Percentiles rank a stretch among this genome's conserved stretches.
Conservation (phyloP, 2,888 invertebrate genomes). For the Lasioglossum pauxillum region DNA sequence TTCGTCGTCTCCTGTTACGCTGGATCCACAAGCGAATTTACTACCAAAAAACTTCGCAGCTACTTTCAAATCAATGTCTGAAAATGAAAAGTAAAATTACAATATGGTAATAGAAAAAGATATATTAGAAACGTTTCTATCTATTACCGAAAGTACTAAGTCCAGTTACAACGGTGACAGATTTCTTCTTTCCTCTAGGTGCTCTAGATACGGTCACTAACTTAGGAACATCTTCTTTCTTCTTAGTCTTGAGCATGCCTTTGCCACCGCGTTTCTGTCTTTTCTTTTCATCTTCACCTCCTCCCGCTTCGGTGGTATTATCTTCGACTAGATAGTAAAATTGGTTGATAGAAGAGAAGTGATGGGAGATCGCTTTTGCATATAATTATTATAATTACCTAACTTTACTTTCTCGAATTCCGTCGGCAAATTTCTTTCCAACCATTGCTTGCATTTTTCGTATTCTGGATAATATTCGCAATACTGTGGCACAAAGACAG, state of each 20-base stretch:
- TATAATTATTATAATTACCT: conserved; percentile 84
- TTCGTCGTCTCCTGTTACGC: conserved; percentile 99
- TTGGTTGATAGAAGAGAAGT: background rate
- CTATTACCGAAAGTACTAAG: conserved; percentile 94
- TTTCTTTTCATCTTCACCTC: conserved; percentile 96
- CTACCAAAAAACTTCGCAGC: conserved; percentile 99
- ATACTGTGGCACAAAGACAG: conserved; percentile 87
- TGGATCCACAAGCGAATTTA: conserved; percentile 99
- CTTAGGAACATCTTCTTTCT: conserved; percentile 95
- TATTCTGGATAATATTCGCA: conserved; percentile 99
- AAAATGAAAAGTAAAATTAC: conserved; percentile 66
- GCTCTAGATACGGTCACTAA: conserved; percentile 94
- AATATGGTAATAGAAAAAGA: background rate
- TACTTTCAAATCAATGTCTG: conserved; percentile 98
- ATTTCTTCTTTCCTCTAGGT: conserved; percentile 99
- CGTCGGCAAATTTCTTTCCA: conserved; percentile 96
- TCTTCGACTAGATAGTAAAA: conserved; percentile 80
- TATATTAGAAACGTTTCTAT: background rate
- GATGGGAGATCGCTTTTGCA: background rate
- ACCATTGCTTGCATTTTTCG: conserved; percentile 98
- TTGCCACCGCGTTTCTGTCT: conserved; percentile 98
- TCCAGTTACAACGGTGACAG: conserved; percentile 98
- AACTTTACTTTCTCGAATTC: conserved; percentile 96
- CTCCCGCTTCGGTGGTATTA: conserved; percentile 88
- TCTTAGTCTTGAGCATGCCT: conserved; percentile 97